Conservation (phyloP, 2,888 invertebrate genomes). For the Eutolmus rufibarbis region DNA sequence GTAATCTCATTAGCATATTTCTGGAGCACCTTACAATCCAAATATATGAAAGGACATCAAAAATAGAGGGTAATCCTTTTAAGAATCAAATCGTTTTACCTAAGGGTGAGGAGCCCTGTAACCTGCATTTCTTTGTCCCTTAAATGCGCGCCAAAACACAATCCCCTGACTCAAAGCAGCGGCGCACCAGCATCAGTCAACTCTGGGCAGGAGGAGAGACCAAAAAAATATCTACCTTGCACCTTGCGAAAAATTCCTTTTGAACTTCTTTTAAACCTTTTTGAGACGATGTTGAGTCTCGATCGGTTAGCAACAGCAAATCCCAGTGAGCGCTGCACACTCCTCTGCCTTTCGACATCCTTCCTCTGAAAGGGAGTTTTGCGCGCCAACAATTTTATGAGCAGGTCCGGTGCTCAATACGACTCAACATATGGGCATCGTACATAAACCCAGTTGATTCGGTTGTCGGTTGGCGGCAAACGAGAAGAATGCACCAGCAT, state of each 20-base stretch:
- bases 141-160: constrained; percentile 22
- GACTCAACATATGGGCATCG: constrained; percentile 19
- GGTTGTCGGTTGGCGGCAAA: background rate
- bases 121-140: background rate
- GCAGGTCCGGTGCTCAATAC: background rate
- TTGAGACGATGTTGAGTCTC: constrained; percentile 15
- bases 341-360: background rate
- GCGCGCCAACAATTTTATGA: constrained; percentile 8
- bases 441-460: background rate
- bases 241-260: constrained; percentile 38
- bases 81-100: background rate
- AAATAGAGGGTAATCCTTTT: background rate
- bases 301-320: background rate
- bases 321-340: background rate
- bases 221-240: background rate
- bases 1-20: constrained; percentile 5
- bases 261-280: background rate
- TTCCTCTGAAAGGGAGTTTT: background rate
- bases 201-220: background rate
- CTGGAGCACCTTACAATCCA: background rate
- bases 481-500: constrained; percentile 31
- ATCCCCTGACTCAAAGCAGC: background rate
- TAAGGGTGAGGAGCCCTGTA: background rate
- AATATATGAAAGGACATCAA: background rate
- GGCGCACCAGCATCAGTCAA: background rate